Conservation (phyloP, 2,113 vertebrate species). For the Dicentrarchus labrax region DNA sequence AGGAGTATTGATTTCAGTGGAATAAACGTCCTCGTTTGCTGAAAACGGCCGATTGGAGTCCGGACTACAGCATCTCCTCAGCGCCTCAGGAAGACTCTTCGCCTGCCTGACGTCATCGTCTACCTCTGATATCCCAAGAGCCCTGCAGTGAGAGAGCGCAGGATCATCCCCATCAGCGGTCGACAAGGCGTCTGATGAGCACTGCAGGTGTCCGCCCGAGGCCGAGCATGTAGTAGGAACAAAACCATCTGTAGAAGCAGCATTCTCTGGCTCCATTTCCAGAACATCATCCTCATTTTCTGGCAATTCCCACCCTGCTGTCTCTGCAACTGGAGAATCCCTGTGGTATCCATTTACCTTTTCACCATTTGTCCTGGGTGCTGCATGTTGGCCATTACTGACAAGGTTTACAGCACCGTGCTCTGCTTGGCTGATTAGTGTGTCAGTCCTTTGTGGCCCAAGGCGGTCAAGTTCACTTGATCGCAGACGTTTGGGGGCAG, state of each 20-base stretch:
- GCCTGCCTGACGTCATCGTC: background rate
- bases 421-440: background rate
- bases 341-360: conserved; percentile 28
- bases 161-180: background rate
- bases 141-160: background rate
- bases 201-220: conserved; percentile 7
- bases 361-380: background rate
- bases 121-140: background rate
- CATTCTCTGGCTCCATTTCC: background rate
- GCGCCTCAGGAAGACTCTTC: background rate
- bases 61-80: background rate
- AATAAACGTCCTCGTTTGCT: background rate
- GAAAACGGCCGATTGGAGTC: background rate
- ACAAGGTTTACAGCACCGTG: background rate
- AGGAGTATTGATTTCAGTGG: background rate
- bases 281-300: background rate
- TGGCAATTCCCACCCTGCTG: background rate
- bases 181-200: conserved; percentile 7
- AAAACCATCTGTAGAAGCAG: background rate
- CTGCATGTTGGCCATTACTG: conserved; percentile 25
- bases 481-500: conserved; percentile 75
- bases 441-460: background rate
- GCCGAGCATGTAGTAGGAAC: background rate
- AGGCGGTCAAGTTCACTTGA: conserved; percentile 12
- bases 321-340: background rate